phyloP scores from a whole-genome alignment of 1,140 invertebrate genomes.

The Drosophila fuyamai region DNA sequence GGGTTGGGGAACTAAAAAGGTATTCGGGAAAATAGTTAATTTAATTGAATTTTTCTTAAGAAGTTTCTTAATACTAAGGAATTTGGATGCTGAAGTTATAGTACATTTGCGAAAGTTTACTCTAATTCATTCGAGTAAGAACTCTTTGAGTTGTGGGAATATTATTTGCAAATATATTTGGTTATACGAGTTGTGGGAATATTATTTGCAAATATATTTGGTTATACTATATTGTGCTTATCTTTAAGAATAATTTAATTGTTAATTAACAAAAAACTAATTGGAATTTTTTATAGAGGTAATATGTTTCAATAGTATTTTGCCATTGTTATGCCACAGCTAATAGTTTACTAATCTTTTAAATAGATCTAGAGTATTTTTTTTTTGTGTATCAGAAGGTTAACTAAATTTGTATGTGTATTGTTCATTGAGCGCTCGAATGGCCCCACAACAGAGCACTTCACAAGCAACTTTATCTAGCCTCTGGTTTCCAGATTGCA shows the following conservation, averaged over 20 bases:
- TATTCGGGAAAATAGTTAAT: not conserved
- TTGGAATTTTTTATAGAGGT: not conserved
- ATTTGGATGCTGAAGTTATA: no score
- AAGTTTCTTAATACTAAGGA: no score
- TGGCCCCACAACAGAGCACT: conserved; percentile 7
- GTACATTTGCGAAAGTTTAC: no score
- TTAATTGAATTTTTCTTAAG: not conserved
- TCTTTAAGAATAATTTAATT: no score
- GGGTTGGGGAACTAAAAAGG: conserved; percentile 46
- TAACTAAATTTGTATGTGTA: conserved; percentile 2
- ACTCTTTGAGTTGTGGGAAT: no score
- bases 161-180: no score
- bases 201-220: no score
- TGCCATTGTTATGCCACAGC: no score
- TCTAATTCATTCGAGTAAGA: no score
- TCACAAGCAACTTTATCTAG: conserved; percentile 20
- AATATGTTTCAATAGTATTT: not conserved
- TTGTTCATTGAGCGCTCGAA: conserved; percentile 10
- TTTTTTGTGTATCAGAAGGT: not conserved
- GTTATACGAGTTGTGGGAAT: no score
- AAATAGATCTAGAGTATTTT: not conserved
- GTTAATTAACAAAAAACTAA: no score
- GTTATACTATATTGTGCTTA: no score
- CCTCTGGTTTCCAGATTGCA: not conserved
- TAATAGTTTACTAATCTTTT: not conserved